A percentile compares a stretch with the other conserved stretches of the same genome.
These are phyloP conservation scores for Mamestra configurata DNA, from an alignment of 1,140 invertebrate genomes.

Conservation along the genomic window DNA sequence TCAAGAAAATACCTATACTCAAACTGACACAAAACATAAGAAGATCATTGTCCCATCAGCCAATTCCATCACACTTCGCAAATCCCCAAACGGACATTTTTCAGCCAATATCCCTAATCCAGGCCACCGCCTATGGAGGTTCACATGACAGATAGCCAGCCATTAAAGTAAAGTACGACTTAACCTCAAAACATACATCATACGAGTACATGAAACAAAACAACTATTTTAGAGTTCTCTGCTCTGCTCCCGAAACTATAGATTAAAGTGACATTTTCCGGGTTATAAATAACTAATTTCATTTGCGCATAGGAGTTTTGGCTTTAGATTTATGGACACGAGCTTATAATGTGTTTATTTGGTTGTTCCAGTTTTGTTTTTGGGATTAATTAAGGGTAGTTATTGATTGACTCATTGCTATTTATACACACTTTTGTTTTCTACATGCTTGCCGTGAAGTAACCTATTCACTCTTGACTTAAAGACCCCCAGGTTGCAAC, in stretches of 20 bases:
- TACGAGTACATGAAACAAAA: constrained; percentile 15
- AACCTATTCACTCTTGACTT: too few species aligned
- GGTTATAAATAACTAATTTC: constrained; percentile 37
- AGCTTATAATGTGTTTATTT: background rate
- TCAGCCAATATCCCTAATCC: background rate
- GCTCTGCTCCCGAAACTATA: background rate
- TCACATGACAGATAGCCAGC: background rate
- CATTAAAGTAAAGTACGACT: constrained; percentile 4
- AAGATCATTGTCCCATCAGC: too few species aligned
- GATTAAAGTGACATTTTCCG: constrained; percentile 32
- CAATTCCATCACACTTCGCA: background rate
- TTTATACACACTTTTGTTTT: background rate
- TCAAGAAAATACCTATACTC: too few species aligned
- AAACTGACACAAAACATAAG: too few species aligned
- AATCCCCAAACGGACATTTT: background rate
- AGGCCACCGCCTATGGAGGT: background rate
- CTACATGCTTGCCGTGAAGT: too few species aligned
- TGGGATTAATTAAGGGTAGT: background rate
- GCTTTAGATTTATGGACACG: background rate
- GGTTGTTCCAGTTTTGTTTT: background rate
- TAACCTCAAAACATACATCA: constrained; percentile 41
- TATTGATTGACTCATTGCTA: too few species aligned
- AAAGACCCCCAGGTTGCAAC: too few species aligned
- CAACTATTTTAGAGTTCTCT: constrained; percentile 27
- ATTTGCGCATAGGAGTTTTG: constrained; percentile 5